A percentile compares a stretch with the other conserved stretches of the same genome.
Evolutionary conservation across 2,797 vertebrate genomes (phyloP).

Genomic region (Platyrinchus mystaceus): DNA sequence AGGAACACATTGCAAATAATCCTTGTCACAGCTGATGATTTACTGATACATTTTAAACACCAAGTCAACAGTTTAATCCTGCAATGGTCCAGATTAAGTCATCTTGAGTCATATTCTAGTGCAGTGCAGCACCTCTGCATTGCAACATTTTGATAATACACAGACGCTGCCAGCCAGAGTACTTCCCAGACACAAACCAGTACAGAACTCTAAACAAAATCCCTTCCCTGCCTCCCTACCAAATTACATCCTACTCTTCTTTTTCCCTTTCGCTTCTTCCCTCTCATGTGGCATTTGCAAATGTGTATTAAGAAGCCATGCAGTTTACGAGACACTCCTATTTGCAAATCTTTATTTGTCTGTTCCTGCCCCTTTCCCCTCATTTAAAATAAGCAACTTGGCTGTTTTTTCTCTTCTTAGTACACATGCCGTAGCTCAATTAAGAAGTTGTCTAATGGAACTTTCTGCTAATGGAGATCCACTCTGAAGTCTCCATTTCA

Average conservation of each 20-base stretch:
- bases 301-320: not conserved
- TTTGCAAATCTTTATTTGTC: not conserved
- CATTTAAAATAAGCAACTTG: not conserved
- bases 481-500: not conserved
- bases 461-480: not conserved
- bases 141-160: not conserved
- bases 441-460: not conserved
- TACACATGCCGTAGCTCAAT: not conserved
- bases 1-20: not conserved
- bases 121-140: not conserved
- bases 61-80: not conserved
- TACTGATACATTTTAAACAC: not conserved
- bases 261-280: not conserved
- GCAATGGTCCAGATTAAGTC: not conserved
- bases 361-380: not conserved
- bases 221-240: not conserved
- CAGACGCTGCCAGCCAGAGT: not conserved
- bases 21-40: not conserved
- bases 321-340: not conserved
- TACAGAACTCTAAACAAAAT: not conserved
- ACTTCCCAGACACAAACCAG: not conserved
- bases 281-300: not conserved
- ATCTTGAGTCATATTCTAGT: not conserved
- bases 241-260: not conserved
- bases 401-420: not conserved